These are phyloP conservation scores for Lagenorhynchus albirostris DNA, from an alignment of 2,113 vertebrate genomes.

Conservation along the genomic window DNA sequence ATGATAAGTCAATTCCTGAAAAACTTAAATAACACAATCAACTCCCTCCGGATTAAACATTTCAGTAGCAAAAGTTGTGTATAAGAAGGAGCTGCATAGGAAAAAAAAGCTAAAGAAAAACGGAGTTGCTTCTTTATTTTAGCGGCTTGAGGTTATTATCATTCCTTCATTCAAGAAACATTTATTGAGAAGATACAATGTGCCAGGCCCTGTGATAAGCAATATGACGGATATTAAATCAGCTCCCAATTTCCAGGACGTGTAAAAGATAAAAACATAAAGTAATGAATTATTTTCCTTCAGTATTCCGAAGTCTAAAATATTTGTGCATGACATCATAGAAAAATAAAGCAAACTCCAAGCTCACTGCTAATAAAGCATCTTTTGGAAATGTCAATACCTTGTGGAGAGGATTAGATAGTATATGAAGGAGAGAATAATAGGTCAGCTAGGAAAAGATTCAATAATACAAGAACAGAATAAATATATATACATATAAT, in stretches of 20 bases:
- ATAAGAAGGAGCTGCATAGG: not conserved
- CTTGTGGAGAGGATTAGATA: not conserved
- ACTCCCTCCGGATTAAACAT: not conserved
- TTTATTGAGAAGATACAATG: not conserved
- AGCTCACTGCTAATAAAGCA: not conserved
- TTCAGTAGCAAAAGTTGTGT: not conserved
- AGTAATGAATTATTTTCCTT: not conserved
- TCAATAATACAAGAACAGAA: not conserved
- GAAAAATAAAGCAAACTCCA: constrained; percentile 17
- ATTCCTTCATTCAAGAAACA: constrained; percentile 40
- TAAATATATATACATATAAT: not conserved
- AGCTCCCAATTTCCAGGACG: not conserved
- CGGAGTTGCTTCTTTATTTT: not conserved
- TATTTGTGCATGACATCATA: not conserved
- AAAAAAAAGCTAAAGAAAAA: constrained; percentile 8
- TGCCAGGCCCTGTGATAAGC: not conserved
- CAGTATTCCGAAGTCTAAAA: constrained; percentile 18
- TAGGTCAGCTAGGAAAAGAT: not conserved
- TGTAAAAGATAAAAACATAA: not conserved
- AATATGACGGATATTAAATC: not conserved
- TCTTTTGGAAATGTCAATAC: not conserved
- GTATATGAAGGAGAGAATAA: not conserved
- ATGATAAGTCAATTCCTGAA: constrained; percentile 38
- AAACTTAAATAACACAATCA: constrained; percentile 25
- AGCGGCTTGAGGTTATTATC: not conserved